Evolutionary conservation across 1,140 invertebrate species (phyloP).

Genomic region (Dermatophagoides farinae): DNA sequence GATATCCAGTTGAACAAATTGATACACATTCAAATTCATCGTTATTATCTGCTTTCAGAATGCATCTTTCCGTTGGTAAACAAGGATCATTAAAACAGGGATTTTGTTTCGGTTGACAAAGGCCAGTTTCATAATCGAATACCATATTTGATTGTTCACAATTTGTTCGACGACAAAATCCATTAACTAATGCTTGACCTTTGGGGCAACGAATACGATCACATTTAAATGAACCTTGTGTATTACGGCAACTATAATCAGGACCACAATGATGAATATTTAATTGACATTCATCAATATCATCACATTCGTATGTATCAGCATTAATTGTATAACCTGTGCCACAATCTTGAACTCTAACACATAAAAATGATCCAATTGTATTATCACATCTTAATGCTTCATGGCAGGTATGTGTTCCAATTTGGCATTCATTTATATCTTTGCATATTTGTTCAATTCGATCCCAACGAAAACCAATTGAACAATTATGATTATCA

Average conservation of each 20-base stretch:
- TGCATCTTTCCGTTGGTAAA: conserved; percentile 49
- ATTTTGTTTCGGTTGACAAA: conserved; percentile 34
- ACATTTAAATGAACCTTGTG: conserved; percentile 53
- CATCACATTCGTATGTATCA: conserved; percentile 43
- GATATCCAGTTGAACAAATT: conserved; percentile 50
- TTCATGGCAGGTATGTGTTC: conserved; percentile 34
- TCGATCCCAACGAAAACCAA: conserved; percentile 22
- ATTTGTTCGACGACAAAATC: conserved; percentile 22
- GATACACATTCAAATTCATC: conserved; percentile 46
- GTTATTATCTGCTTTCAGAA: conserved; percentile 33
- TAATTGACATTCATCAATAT: conserved; percentile 73
- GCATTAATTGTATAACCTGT: conserved; percentile 88
- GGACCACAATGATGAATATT: conserved; percentile 57
- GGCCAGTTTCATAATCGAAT: conserved; percentile 19
- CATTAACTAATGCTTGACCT: conserved; percentile 22
- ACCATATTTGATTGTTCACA: conserved; percentile 31
- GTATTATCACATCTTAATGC: conserved; percentile 73
- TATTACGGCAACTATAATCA: conserved; percentile 65
- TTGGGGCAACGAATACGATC: conserved; percentile 34
- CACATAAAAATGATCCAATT: conserved; percentile 60
- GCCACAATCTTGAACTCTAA: conserved; percentile 63
- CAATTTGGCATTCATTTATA: conserved; percentile 41
- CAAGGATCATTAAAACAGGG: conserved; percentile 26
- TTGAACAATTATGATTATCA: conserved; percentile 18
- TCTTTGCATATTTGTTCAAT: conserved; percentile 23